Evolutionary conservation across 2,797 vertebrate species (phyloP).

Genomic region (Meriones psammophilus): DNA sequence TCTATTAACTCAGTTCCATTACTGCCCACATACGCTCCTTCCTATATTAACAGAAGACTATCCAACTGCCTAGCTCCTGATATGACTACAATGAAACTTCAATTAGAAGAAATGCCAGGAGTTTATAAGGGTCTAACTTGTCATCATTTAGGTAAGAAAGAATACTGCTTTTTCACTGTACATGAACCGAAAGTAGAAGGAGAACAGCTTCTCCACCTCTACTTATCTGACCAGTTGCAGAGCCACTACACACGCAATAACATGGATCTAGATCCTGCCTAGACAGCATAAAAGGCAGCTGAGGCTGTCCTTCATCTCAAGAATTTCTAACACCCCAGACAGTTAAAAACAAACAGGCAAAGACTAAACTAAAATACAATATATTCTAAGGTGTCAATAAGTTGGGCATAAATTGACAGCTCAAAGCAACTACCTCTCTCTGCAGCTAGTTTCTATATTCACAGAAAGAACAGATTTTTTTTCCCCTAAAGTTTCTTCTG

Average conservation of each 20-base stretch:
- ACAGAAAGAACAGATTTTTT: neutral
- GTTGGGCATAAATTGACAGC: fast-evolving
- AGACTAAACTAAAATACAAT: neutral
- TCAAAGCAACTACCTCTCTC: neutral
- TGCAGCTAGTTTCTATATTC: neutral
- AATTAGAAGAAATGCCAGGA: no score
- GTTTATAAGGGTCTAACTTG: neutral
- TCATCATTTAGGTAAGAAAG: neutral
- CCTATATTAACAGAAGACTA: neutral
- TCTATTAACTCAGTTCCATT: neutral
- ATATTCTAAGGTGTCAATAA: no score
- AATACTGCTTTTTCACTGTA: neutral
- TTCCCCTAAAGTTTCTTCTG: neutral
- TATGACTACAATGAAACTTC: fast-evolving
- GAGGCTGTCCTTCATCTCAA: neutral
- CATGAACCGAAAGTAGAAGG: fast-evolving
- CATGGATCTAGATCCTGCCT: neutral
- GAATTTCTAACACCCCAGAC: neutral
- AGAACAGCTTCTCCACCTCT: neutral
- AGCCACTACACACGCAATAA: neutral
- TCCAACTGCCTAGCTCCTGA: neutral
- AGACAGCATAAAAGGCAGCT: neutral
- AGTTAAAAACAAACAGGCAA: neutral
- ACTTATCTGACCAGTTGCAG: neutral
- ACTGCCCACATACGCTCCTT: neutral